phyloP scores from a whole-genome alignment of 2,888 invertebrate species.

The Byasa hedistus region DNA sequence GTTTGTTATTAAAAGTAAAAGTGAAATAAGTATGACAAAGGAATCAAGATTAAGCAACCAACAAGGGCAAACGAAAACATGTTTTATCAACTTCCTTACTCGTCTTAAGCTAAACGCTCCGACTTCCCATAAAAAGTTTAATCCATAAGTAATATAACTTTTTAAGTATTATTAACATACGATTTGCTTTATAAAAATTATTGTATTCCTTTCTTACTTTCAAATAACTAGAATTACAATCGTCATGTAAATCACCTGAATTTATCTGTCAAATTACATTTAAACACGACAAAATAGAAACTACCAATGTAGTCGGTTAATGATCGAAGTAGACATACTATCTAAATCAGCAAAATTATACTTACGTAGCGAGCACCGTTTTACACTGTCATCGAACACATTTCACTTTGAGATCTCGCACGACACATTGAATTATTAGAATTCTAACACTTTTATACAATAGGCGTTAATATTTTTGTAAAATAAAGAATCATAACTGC shows the following conservation, averaged over 20 bases:
- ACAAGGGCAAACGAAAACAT: slow-evolving; percentile 72
- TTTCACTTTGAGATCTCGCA: slow-evolving; percentile 62
- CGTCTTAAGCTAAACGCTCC: slow-evolving; percentile 44
- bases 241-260: slow-evolving; percentile 39
- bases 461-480: slow-evolving; percentile 45
- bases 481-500: slow-evolving; percentile 43
- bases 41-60: slow-evolving; percentile 72
- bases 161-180: slow-evolving; percentile 57
- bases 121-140: slow-evolving; percentile 40
- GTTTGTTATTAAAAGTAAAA: slow-evolving; percentile 68
- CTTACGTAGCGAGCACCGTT: slow-evolving; percentile 72
- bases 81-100: slow-evolving; percentile 49
- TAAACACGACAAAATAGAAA: slow-evolving; percentile 47
- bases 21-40: slow-evolving; percentile 68
- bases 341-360: slow-evolving; percentile 59
- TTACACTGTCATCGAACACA: slow-evolving; percentile 77
- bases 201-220: slow-evolving; percentile 50
- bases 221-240: slow-evolving; percentile 40
- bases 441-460: slow-evolving; percentile 44
- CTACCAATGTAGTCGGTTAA: slow-evolving; percentile 32
- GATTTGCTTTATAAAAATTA: slow-evolving; percentile 57
- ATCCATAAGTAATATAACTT: slow-evolving; percentile 43
- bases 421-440: slow-evolving; percentile 51
- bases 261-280: slow-evolving; percentile 44
- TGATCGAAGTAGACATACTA: slow-evolving; percentile 36